phyloP scores from a whole-genome alignment of 2,113 vertebrate genomes.

The Peucedramus taeniatus region DNA sequence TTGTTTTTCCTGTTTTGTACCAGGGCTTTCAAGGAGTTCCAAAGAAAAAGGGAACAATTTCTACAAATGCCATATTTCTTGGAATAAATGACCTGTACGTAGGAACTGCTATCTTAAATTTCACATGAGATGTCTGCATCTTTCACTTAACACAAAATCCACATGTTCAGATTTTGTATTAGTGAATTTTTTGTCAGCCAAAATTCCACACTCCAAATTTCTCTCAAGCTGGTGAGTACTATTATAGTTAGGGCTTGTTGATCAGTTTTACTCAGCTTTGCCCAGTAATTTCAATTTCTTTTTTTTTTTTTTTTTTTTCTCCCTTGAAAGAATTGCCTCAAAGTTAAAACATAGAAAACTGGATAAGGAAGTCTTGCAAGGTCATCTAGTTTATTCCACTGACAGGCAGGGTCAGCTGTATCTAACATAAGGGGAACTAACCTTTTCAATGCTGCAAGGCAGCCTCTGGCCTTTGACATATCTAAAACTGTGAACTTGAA shows the following conservation, averaged over 20 bases:
- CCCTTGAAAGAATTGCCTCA: neutral
- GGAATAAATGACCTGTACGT: neutral
- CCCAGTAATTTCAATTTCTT: neutral
- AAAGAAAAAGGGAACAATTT: neutral
- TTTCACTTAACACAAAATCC: neutral
- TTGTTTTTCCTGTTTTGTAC: constrained; percentile 37
- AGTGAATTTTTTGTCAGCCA: neutral
- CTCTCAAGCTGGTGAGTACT: neutral
- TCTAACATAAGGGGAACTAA: neutral
- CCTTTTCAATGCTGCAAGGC: neutral
- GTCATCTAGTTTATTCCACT: neutral
- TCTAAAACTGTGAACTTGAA: neutral
- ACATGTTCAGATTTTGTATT: neutral
- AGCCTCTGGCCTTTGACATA: neutral
- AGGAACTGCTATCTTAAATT: neutral
- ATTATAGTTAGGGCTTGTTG: neutral
- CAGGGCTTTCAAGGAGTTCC: neutral
- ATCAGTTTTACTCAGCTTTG: neutral
- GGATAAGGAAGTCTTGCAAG: neutral
- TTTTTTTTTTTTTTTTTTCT: accelerated
- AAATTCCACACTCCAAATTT: neutral
- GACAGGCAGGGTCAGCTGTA: neutral
- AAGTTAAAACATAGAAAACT: neutral
- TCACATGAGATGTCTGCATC: neutral
- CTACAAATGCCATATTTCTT: neutral